A percentile compares a stretch with the other conserved stretches of the same genome.
phyloP scores from a whole-genome alignment of 2,888 invertebrate genomes.

The Pseudolycoriella hygida region DNA sequence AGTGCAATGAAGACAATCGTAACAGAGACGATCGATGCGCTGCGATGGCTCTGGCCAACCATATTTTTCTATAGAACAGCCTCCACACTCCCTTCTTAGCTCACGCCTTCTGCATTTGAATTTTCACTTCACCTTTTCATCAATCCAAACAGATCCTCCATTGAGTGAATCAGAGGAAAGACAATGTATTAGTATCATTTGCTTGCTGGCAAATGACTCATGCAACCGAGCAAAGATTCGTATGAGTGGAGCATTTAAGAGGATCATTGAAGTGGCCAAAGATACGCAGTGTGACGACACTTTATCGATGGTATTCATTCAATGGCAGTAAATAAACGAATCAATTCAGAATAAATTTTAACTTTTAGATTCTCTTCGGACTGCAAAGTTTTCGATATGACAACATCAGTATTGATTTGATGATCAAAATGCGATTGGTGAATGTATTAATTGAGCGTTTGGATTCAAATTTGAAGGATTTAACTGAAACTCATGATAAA shows the following conservation, averaged over 20 bases:
- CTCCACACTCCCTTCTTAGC: too few relatives aligned
- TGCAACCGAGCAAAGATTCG: slow-evolving; percentile 28
- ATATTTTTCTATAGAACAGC: too few relatives aligned
- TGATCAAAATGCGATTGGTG: slow-evolving; percentile 36
- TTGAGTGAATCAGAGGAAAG: slow-evolving; percentile 21
- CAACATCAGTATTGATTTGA: slow-evolving; percentile 30
- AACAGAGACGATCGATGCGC: too few relatives aligned
- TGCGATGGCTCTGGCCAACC: too few relatives aligned
- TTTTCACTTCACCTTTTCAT: too few relatives aligned
- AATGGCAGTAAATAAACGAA: neutral
- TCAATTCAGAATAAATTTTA: neutral
- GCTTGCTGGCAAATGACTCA: slow-evolving; percentile 23
- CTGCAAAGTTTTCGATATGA: slow-evolving; percentile 31
- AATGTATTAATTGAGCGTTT: slow-evolving; percentile 32
- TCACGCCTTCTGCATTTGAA: too few relatives aligned
- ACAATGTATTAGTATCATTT: slow-evolving; percentile 25
- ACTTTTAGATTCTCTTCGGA: slow-evolving; percentile 20
- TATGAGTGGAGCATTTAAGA: slow-evolving; percentile 23
- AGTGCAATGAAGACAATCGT: too few relatives aligned
- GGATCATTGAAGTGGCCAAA: slow-evolving; percentile 22
- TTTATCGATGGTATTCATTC: slow-evolving; percentile 17
- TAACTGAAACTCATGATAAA: slow-evolving; percentile 8
- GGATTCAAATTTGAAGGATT: slow-evolving; percentile 17
- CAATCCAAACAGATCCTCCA: slow-evolving; percentile 13
- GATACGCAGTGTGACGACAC: slow-evolving; percentile 21